These are phyloP conservation scores for Clostera curtula DNA, from an alignment of 2,888 invertebrate species.

Conservation along the genomic window DNA sequence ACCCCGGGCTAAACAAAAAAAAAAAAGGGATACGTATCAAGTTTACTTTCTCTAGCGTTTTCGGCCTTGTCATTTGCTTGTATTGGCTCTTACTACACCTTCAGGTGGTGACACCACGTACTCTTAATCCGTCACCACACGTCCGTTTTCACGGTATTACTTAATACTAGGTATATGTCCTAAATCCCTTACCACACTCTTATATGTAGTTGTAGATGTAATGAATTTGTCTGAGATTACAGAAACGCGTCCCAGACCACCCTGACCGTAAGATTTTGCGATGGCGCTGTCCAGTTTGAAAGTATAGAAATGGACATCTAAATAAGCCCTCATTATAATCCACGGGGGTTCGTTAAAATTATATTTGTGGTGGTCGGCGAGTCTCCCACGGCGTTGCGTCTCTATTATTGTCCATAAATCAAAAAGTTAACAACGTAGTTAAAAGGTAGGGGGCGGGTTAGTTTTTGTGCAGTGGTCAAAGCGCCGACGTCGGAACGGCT, in stretches of 20 bases:
- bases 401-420: slow-evolving; percentile 75
- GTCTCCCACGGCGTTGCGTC: slow-evolving; percentile 73
- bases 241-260: slow-evolving; percentile 46
- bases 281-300: slow-evolving; percentile 28
- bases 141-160: too few relatives aligned
- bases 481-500: slow-evolving; percentile 58
- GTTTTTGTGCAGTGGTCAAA: slow-evolving; percentile 70
- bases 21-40: too few relatives aligned
- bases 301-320: slow-evolving; percentile 52
- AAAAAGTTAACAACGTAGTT: slow-evolving; percentile 76
- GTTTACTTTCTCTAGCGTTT: too few relatives aligned
- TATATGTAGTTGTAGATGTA: too few relatives aligned
- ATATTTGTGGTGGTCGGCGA: slow-evolving; percentile 60
- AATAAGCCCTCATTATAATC: slow-evolving; percentile 60
- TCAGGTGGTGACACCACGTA: too few relatives aligned
- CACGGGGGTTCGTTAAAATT: slow-evolving; percentile 68
- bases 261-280: slow-evolving; percentile 34
- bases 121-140: too few relatives aligned
- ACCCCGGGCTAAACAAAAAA: too few relatives aligned
- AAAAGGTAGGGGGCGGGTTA: slow-evolving; percentile 65
- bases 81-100: too few relatives aligned
- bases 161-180: too few relatives aligned
- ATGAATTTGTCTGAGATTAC: slow-evolving; percentile 25
- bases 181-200: too few relatives aligned
- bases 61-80: too few relatives aligned